Evolutionary conservation across 1,140 invertebrate genomes (phyloP).

Genomic region (honey bee (Apis mellifera)): DNA sequence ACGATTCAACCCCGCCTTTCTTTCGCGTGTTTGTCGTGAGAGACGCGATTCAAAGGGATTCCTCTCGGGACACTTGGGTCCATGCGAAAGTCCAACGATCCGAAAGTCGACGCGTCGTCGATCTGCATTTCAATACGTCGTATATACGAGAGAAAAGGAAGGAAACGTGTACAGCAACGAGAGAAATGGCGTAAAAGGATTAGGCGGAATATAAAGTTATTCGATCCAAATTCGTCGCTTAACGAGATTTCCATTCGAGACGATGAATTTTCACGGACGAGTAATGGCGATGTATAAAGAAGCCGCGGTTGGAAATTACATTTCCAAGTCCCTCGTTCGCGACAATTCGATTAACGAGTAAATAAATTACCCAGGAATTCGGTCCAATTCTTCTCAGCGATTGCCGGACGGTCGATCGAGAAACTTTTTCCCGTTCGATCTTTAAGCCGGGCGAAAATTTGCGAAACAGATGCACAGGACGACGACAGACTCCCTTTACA

Average conservation of each 20-base stretch:
- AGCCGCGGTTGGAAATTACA: neutral
- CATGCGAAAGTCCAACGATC: neutral
- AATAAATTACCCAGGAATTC: neutral
- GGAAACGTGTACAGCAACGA: no score
- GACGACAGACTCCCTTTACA: no score
- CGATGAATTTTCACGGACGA: constrained; percentile 28
- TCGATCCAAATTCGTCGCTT: constrained; percentile 10
- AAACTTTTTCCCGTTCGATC: neutral
- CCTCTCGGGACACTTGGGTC: neutral
- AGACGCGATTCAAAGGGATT: neutral
- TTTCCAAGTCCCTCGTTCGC: neutral
- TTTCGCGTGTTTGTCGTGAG: no score
- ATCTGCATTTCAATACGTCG: neutral
- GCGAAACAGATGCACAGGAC: no score
- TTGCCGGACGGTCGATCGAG: neutral
- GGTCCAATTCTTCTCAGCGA: neutral
- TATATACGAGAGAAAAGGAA: neutral
- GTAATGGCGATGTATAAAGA: neutral
- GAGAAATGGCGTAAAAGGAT: neutral
- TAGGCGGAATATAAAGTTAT: constrained; percentile 19
- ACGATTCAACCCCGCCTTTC: neutral
- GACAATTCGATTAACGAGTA: constrained; percentile 17
- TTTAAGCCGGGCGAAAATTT: no score
- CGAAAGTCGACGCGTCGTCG: neutral
- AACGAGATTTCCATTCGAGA: constrained; percentile 11